Conservation (phyloP, 2,888 invertebrate genomes). For the Lissonota sp. region DNA sequence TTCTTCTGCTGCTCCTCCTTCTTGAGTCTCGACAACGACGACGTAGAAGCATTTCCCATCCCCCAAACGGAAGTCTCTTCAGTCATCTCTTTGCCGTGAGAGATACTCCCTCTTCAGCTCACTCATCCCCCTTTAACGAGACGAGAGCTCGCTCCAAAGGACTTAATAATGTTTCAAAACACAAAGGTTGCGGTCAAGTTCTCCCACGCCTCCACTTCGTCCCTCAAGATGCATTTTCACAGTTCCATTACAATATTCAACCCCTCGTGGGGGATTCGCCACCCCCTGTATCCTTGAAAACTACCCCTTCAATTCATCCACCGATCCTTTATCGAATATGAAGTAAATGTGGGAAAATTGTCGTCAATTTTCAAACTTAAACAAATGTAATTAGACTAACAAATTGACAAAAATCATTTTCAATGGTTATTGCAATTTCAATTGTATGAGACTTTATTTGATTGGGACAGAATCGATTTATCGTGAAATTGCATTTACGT, state of each 20-base stretch:
- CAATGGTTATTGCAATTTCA: too few relatives aligned
- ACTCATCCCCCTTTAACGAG: constrained; percentile 55
- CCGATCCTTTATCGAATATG: too few relatives aligned
- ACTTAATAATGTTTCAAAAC: constrained; percentile 79
- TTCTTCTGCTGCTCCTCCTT: not conserved
- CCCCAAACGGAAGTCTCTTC: constrained; percentile 9
- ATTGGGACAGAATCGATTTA: too few relatives aligned
- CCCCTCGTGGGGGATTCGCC: too few relatives aligned
- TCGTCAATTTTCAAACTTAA: too few relatives aligned
- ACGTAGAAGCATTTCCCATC: constrained; percentile 26
- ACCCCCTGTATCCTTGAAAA: too few relatives aligned
- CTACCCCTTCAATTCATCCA: too few relatives aligned
- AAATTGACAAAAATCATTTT: too few relatives aligned
- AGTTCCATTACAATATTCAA: not conserved
- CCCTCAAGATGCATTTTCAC: not conserved
- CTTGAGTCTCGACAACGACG: constrained; percentile 56
- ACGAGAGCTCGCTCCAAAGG: constrained; percentile 70
- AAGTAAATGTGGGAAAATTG: too few relatives aligned
- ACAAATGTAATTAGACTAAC: too few relatives aligned
- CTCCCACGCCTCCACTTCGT: not conserved
- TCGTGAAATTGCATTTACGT: too few relatives aligned
- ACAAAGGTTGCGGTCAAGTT: constrained; percentile 79
- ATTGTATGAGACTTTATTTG: too few relatives aligned
- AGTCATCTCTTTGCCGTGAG: constrained; percentile 41
- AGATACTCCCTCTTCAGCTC: constrained; percentile 34